Evolutionary conservation across 2,888 invertebrate species (phyloP).

Genomic region (Linyphia triangularis): DNA sequence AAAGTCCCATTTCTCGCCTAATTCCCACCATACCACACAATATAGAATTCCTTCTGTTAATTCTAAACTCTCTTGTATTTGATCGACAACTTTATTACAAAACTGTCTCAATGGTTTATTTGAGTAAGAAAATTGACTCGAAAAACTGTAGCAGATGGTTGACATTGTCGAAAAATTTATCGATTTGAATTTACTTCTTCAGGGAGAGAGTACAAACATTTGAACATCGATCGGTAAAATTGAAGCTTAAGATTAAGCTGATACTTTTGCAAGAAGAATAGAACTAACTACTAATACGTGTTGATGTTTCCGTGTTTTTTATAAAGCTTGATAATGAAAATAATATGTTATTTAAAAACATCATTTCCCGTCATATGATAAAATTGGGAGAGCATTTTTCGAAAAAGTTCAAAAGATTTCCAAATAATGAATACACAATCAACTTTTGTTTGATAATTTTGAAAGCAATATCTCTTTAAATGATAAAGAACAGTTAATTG

Average conservation of each 20-base stretch:
- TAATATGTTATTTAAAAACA: slow-evolving; percentile 41
- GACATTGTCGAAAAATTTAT: slow-evolving; percentile 39
- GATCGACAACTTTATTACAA: too few relatives aligned
- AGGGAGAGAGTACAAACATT: slow-evolving; percentile 25
- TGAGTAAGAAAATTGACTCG: too few relatives aligned
- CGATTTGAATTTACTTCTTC: slow-evolving; percentile 13
- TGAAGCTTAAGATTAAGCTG: slow-evolving; percentile 5
- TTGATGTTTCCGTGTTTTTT: neutral
- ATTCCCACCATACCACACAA: too few relatives aligned
- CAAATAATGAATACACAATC: neutral
- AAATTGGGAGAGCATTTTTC: neutral
- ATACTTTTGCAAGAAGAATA: slow-evolving; percentile 35
- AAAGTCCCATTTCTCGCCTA: too few relatives aligned
- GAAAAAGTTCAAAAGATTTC: neutral
- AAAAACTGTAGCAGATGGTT: slow-evolving; percentile 28
- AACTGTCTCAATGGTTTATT: too few relatives aligned
- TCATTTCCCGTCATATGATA: slow-evolving; percentile 5
- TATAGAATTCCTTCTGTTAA: too few relatives aligned
- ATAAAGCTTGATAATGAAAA: neutral
- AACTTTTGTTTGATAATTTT: neutral
- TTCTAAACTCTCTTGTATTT: too few relatives aligned
- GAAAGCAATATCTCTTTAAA: slow-evolving; percentile 1
- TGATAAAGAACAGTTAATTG: neutral
- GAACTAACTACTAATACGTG: neutral
- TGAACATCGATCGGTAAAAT: slow-evolving; percentile 24